Evolutionary conservation across 1,140 invertebrate genomes (phyloP).

Genomic region (Drosophila mojavensis): DNA sequence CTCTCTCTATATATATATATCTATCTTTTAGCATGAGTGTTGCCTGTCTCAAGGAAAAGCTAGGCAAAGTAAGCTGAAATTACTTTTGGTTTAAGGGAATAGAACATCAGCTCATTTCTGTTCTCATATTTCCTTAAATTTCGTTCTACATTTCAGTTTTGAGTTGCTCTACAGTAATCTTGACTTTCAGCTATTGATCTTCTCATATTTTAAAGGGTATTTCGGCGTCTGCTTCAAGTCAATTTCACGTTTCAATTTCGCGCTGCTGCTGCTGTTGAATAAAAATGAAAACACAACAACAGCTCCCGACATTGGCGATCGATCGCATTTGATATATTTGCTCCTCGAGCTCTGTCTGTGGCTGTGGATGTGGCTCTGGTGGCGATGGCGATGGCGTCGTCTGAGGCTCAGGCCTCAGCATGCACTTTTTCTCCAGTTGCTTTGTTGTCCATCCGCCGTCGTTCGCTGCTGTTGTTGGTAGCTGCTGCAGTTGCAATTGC

Average conservation of each 20-base stretch:
- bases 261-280: constrained; percentile 12
- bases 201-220: constrained; percentile 13
- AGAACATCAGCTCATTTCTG: too few relatives aligned
- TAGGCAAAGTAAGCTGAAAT: too few relatives aligned
- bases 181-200: too few relatives aligned
- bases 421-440: constrained; percentile 52
- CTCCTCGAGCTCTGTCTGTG: constrained; percentile 63
- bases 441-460: constrained; percentile 71
- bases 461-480: constrained; percentile 38
- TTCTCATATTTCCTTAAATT: too few relatives aligned
- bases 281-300: constrained; percentile 54
- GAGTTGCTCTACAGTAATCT: too few relatives aligned
- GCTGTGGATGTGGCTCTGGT: constrained; percentile 19
- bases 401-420: constrained; percentile 31
- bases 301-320: constrained; percentile 80
- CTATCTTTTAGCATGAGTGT: neutral
- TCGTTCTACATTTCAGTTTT: too few relatives aligned
- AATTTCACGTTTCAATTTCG: neutral
- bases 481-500: constrained; percentile 44
- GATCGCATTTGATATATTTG: constrained; percentile 83
- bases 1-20: too few relatives aligned
- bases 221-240: neutral
- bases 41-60: too few relatives aligned
- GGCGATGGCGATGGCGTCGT: constrained; percentile 68
- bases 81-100: too few relatives aligned